Conservation (phyloP, 2,797 vertebrate genomes). For the Malurus leucopterus region DNA sequence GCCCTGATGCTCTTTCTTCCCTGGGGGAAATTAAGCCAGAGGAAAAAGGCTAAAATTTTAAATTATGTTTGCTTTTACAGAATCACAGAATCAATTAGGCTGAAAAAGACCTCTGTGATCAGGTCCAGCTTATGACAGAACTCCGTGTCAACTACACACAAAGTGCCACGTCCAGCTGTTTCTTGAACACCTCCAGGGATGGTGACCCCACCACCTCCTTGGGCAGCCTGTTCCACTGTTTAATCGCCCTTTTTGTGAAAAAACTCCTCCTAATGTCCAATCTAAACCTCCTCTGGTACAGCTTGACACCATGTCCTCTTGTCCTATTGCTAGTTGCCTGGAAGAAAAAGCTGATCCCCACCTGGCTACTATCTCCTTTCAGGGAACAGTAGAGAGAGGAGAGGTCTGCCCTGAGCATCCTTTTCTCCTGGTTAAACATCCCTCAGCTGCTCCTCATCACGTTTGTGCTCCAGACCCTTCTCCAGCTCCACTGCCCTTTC, state of each 20-base stretch:
- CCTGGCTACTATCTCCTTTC: background rate
- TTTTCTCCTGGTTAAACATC: background rate
- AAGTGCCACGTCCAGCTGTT: background rate
- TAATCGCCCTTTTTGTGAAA: background rate
- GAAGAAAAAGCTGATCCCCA: background rate
- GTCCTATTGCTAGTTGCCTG: background rate
- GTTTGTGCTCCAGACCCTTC: background rate
- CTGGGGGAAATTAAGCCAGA: background rate
- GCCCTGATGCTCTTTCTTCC: background rate
- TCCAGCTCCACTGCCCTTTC: background rate
- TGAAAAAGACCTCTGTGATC: background rate
- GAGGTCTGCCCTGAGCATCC: background rate
- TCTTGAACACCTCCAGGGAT: background rate
- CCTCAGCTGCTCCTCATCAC: background rate
- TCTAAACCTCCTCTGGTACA: background rate
- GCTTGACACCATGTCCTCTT: background rate
- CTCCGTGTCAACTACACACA: background rate
- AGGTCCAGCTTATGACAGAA: background rate
- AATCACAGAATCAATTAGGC: background rate
- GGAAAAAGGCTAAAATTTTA: background rate
- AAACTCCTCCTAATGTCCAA: background rate
- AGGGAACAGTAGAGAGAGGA: background rate
- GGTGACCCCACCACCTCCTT: background rate
- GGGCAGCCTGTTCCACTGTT: background rate
- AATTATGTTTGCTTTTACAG: background rate